Conservation (phyloP, 2,888 invertebrate species). For the Trichogramma dendrolimi region DNA sequence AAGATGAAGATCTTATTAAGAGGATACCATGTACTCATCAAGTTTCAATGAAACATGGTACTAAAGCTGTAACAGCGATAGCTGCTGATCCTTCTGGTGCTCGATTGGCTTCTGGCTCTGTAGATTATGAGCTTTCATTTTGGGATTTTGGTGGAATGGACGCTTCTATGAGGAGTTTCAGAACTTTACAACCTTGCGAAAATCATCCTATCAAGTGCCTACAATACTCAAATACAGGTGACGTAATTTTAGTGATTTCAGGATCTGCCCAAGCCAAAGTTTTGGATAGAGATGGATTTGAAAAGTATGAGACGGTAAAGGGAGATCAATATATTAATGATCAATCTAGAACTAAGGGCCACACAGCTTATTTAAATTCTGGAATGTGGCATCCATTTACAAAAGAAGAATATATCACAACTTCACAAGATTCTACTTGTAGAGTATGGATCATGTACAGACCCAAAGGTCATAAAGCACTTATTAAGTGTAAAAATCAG, state of each 20-base stretch:
- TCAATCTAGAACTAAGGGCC: conserved; percentile 90
- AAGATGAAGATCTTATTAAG: conserved; percentile 49
- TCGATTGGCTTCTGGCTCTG: conserved; percentile 82
- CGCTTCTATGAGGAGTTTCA: conserved; percentile 81
- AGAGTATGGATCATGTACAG: conserved; percentile 84
- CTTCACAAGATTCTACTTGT: conserved; percentile 89
- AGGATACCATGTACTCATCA: conserved; percentile 73
- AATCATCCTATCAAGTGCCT: conserved; percentile 87
- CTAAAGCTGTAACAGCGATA: conserved; percentile 83
- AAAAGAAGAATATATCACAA: conserved; percentile 90
- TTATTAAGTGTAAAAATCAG: conserved; percentile 83
- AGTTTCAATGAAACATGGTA: conserved; percentile 84
- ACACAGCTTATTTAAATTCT: conserved; percentile 83
- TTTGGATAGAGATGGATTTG: conserved; percentile 90
- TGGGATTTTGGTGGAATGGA: conserved; percentile 99
- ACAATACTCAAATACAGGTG: conserved; percentile 92
- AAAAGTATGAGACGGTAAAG: conserved; percentile 89
- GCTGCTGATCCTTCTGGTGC: conserved; percentile 93
- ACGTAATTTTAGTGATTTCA: conserved; percentile 85
- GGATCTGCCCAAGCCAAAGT: conserved; percentile 92
- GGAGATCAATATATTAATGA: conserved; percentile 96
- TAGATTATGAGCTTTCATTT: conserved; percentile 93
- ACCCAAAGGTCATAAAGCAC: conserved; percentile 71
- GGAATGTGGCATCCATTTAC: conserved; percentile 90
- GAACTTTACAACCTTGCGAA: conserved; percentile 92